Percentiles rank a stretch among this genome's conserved stretches.
phyloP scores from a whole-genome alignment of 1,140 invertebrate species.

The Mercenaria mercenaria region DNA sequence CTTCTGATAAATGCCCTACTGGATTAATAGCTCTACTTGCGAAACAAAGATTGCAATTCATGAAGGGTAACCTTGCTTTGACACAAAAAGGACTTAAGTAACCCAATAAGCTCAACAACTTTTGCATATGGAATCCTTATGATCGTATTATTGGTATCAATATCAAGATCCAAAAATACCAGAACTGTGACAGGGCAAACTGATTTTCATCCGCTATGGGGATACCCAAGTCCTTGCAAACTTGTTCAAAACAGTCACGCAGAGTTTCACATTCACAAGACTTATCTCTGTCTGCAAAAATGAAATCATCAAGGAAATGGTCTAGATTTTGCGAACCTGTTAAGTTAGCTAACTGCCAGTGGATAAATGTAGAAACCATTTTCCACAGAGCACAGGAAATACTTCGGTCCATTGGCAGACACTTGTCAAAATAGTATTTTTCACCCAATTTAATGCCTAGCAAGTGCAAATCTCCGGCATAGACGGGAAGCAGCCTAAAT shows the following conservation, averaged over 20 bases:
- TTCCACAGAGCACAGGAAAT: not conserved
- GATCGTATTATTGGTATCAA: not conserved
- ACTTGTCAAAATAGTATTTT: constrained; percentile 13
- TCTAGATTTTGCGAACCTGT: not conserved
- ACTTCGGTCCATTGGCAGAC: not conserved
- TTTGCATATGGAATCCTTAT: not conserved
- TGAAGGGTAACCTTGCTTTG: not conserved
- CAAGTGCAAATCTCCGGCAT: constrained; percentile 10
- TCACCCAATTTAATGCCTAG: constrained; percentile 11
- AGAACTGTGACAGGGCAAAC: not conserved
- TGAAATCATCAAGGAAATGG: not conserved
- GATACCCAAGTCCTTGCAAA: not conserved
- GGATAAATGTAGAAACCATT: not conserved
- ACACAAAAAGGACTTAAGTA: not conserved
- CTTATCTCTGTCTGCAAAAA: not conserved
- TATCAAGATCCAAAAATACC: not conserved
- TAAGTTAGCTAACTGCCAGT: not conserved
- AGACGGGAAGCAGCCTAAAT: constrained; percentile 52
- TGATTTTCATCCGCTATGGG: not conserved
- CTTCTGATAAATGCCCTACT: not conserved
- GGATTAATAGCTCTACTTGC: not conserved
- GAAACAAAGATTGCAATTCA: not conserved
- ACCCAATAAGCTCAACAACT: not conserved
- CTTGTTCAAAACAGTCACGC: not conserved
- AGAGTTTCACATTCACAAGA: not conserved